phyloP scores from a whole-genome alignment of 1,140 invertebrate genomes.

The Drosophila tropicalis region DNA sequence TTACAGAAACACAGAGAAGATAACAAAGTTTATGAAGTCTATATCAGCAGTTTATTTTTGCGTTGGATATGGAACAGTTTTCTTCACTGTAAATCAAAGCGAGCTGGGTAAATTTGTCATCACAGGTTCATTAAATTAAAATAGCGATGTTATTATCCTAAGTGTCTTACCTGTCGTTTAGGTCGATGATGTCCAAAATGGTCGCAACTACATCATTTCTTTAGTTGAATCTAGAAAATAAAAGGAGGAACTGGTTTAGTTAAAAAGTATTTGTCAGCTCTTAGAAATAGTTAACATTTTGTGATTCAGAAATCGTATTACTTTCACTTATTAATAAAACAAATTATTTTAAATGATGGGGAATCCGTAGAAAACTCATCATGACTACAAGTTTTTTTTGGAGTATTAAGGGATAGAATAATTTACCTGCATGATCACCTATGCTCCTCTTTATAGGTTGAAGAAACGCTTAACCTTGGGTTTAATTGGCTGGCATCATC shows the following conservation, averaged over 20 bases:
- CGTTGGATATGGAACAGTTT: constrained; percentile 62
- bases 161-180: neutral
- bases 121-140: constrained; percentile 19
- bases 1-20: neutral
- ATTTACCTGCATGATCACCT: neutral
- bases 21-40: neutral
- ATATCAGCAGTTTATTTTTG: constrained; percentile 52
- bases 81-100: constrained; percentile 71
- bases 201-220: neutral
- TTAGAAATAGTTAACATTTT: neutral
- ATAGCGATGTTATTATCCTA: neutral
- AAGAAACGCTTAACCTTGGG: no score
- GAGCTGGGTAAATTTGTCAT: constrained; percentile 75
- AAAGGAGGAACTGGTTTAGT: neutral
- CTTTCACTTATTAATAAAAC: constrained; percentile 6
- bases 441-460: neutral
- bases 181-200: neutral
- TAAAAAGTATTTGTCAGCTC: neutral
- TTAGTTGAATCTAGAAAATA: neutral
- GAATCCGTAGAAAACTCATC: constrained; percentile 39
- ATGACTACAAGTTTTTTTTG: neutral
- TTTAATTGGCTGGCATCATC: no score
- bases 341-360: constrained; percentile 32
- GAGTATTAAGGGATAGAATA: neutral
- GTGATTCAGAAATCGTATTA: neutral